Evolutionary conservation across 2,797 vertebrate species (phyloP).

Genomic region (Rhynchonycteris naso): DNA sequence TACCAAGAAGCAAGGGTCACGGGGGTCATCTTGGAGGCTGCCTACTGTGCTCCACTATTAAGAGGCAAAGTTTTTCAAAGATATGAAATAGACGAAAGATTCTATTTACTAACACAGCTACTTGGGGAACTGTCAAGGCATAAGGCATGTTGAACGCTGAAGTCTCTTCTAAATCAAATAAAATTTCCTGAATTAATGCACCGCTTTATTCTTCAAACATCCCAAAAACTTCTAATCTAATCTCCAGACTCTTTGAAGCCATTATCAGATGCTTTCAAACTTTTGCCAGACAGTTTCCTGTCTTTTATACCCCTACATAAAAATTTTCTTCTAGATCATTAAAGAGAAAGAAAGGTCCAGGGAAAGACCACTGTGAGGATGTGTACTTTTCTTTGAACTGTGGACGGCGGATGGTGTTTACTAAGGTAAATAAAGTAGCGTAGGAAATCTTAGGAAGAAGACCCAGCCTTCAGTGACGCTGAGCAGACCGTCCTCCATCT

Average conservation of each 20-base stretch:
- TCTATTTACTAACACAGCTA: not conserved
- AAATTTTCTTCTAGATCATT: constrained; percentile 52
- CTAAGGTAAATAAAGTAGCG: constrained; percentile 48
- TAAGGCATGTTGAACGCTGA: constrained; percentile 23
- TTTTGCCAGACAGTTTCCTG: constrained; percentile 66
- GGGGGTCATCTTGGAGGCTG: not conserved
- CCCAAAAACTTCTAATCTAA: constrained; percentile 63
- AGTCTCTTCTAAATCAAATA: constrained; percentile 54
- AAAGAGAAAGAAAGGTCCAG: constrained; percentile 56
- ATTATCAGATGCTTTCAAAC: constrained; percentile 64
- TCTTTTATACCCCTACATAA: constrained; percentile 47
- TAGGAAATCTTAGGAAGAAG: constrained; percentile 49
- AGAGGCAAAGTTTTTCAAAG: constrained; percentile 8
- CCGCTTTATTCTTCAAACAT: constrained; percentile 74
- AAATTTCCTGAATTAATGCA: constrained; percentile 67
- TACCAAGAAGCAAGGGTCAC: not conserved
- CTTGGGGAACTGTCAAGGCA: not conserved
- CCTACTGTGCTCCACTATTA: not conserved
- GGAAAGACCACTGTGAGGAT: constrained; percentile 50
- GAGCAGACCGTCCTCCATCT: constrained; percentile 67
- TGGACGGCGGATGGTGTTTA: constrained; percentile 58
- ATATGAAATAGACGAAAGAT: constrained; percentile 28
- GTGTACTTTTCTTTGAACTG: constrained; percentile 55
- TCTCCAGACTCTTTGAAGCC: constrained; percentile 72
- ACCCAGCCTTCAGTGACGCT: constrained; percentile 34